Evolutionary conservation across 2,113 vertebrate genomes (phyloP).

Genomic region (Psammodynastes pulverulentus): DNA sequence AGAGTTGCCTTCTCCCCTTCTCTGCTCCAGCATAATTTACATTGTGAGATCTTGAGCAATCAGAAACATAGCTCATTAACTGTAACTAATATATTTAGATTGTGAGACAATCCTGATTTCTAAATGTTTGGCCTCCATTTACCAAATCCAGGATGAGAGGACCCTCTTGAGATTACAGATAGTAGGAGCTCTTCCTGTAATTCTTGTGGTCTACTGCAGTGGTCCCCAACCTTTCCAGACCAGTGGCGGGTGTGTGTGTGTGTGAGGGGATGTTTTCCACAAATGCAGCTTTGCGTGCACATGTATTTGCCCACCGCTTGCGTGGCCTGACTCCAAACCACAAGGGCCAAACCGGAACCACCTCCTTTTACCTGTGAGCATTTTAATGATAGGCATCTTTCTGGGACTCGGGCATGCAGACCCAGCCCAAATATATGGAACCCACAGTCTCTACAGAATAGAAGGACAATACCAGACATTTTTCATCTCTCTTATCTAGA

Average conservation of each 20-base stretch:
- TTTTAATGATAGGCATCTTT: not conserved
- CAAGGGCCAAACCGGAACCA: not conserved
- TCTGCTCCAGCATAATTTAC: not conserved
- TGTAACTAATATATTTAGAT: not conserved
- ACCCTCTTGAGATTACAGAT: not conserved
- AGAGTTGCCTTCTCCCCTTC: not conserved
- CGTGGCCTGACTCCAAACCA: not conserved
- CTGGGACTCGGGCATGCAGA: not conserved
- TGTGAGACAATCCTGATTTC: not conserved
- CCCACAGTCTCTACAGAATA: not conserved
- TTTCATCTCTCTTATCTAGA: conserved; percentile 68
- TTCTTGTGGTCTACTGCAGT: not conserved
- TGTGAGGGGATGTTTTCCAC: not conserved
- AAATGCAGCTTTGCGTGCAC: not conserved
- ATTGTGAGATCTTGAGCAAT: not conserved
- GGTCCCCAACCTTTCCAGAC: not conserved
- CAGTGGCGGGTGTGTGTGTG: rapidly evolving
- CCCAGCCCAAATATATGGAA: not conserved
- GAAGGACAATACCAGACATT: not conserved
- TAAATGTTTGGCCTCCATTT: not conserved
- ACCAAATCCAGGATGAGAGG: not conserved
- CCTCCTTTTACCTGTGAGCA: not conserved
- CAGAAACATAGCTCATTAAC: not conserved
- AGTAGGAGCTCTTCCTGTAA: not conserved
- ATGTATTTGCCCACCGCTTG: not conserved